Percentiles rank a stretch among this genome's conserved stretches.
Evolutionary conservation across 2,797 vertebrate species (phyloP).

Genomic region (Coranthus polyacanthus): DNA sequence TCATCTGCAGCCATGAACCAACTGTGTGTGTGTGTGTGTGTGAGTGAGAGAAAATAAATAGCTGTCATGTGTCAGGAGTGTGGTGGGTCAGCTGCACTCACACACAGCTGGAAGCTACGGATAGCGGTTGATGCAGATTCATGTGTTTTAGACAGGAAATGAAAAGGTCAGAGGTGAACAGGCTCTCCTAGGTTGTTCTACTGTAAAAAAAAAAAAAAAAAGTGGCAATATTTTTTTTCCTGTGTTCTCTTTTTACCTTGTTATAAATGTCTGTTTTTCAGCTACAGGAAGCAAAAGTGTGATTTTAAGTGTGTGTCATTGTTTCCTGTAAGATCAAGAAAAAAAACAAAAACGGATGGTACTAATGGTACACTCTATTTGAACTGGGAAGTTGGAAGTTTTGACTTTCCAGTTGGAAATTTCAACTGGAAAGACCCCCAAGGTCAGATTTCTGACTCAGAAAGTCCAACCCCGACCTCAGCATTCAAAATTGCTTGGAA

Average conservation of each 20-base stretch:
- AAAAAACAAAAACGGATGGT: no score
- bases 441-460: no score
- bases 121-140: conserved; percentile 4
- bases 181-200: conserved; percentile 19
- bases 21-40: not conserved
- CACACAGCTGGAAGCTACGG: conserved; percentile 51
- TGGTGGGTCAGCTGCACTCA: conserved; percentile 68
- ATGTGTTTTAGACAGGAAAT: conserved; percentile 24
- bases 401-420: no score
- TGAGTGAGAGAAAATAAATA: not conserved
- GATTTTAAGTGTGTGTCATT: no score
- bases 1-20: not conserved
- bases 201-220: no score
- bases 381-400: no score
- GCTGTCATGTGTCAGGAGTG: conserved; percentile 54
- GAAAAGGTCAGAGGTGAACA: conserved; percentile 13
- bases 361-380: no score
- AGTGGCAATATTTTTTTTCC: not conserved
- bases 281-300: no score
- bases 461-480: no score
- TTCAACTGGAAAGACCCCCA: no score
- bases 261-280: no score
- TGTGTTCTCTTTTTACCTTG: not conserved
- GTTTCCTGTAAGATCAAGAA: not conserved
- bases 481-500: no score